Base-by-base conservation (phyloP, 1,140 invertebrate genomes). In the Trichoplusia ni region DNA sequence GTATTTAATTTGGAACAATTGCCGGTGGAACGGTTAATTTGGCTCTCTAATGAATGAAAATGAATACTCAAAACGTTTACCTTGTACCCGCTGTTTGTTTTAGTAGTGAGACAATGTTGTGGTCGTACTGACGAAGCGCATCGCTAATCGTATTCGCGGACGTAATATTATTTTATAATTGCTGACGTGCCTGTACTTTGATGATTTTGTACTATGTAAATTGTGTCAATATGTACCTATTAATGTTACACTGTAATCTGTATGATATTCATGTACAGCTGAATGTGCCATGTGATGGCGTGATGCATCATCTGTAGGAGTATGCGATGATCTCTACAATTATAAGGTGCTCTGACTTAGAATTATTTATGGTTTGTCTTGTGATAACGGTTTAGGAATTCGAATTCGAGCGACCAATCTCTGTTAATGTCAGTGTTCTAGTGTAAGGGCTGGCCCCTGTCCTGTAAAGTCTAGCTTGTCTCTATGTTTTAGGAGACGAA, bases 291-390 rank as follows among this genome's bases (percentile, higher is more conserved):
- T 90, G 65, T 79, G 78, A 89, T 89, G 88, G 84, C 79, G 71
- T 67, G 53, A 71, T 61, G 67, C 67, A 67, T 80, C 79, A 79
- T 84, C 79, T 58, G 59, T 79, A 77, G 70, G 71, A 71, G 72
- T 81, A 68, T 75, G 79, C 74, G 77, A 84, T 86, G 82, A 86
- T 88, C 81, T 89, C 85, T 88, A 89, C 86, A 86, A 89, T 90
- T 87, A 86, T 86, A 89, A 88, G 88, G 88, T 90, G 88, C 88
- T 90, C 86, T 86, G 81, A 83, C 75, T 83, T 90, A 88, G 83
- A 82, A 82, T 85, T 83, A 88, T 84, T 81, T 77, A 73, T 81
- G 80, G 80, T 82, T 82, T 75, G 79, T 86, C 83, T 85, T 86
- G 86, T 87, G 87, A 90, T 87, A 87, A 76, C 73, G 74, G 71